phyloP scores from a whole-genome alignment of 2,888 invertebrate species.

The Malacosoma neustria region DNA sequence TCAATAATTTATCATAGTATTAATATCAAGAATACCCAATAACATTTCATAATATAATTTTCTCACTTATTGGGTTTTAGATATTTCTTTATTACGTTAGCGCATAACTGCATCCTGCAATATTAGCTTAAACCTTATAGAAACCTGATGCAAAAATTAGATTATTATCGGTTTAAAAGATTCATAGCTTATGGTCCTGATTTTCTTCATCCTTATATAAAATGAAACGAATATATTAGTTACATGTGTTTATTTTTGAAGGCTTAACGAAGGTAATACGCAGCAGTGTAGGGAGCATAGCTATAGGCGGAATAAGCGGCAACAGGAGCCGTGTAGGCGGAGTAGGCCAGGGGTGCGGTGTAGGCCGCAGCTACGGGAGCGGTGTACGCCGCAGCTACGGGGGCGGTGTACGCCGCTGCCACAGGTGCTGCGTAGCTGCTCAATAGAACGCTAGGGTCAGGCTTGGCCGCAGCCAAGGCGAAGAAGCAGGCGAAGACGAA shows the following conservation, averaged over 20 bases:
- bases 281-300: slow-evolving; percentile 32
- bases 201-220: no score
- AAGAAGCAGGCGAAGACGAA: slow-evolving; percentile 38
- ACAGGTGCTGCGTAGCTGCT: slow-evolving; percentile 23
- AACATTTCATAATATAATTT: no score
- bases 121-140: no score
- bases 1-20: no score
- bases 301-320: slow-evolving; percentile 34
- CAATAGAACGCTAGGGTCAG: slow-evolving; percentile 16
- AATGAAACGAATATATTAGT: not conserved
- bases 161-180: no score
- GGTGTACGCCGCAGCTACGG: slow-evolving; percentile 26
- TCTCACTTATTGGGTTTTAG: not conserved
- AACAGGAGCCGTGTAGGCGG: slow-evolving; percentile 29
- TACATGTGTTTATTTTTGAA: not conserved
- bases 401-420: slow-evolving; percentile 30
- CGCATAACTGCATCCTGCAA: no score
- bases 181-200: no score
- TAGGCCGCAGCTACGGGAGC: slow-evolving; percentile 26
- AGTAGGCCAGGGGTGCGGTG: slow-evolving; percentile 38
- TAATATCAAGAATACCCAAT: no score
- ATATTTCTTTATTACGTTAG: no score
- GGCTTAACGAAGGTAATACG: slow-evolving; percentile 19
- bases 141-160: no score
- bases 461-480: slow-evolving; percentile 35